Conservation (phyloP, 1,140 invertebrate genomes). For the Nasonia vitripennis region DNA sequence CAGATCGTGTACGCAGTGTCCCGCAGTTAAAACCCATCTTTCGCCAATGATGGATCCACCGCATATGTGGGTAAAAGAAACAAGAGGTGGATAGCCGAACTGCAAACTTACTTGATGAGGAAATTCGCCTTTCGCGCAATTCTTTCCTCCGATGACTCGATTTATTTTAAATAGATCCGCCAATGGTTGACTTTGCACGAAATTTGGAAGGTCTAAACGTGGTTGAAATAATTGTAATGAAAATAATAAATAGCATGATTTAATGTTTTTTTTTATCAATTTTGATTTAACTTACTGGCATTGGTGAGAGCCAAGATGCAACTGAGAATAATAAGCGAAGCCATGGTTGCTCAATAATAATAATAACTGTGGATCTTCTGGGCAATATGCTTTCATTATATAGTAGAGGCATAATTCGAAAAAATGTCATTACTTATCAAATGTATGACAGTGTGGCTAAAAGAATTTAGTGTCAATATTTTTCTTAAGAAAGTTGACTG, state of each 20-base stretch:
- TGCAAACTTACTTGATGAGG: constrained; percentile 75
- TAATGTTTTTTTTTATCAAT: not conserved
- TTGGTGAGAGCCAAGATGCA: constrained; percentile 20
- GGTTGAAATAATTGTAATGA: not conserved
- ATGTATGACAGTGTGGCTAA: not conserved
- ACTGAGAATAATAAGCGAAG: constrained; percentile 17
- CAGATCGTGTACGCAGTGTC: constrained; percentile 70
- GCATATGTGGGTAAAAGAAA: constrained; percentile 73
- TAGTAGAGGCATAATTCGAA: not conserved
- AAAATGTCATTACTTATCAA: not conserved
- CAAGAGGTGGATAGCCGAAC: constrained; percentile 75
- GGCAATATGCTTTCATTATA: not conserved
- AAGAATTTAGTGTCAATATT: not conserved
- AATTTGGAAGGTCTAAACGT: not conserved
- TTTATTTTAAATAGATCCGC: not conserved
- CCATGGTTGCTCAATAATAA: constrained; percentile 10
- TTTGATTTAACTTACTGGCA: constrained; percentile 38
- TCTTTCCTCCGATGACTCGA: constrained; percentile 72
- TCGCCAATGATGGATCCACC: constrained; percentile 72
- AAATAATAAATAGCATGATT: not conserved
- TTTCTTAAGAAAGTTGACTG: not conserved
- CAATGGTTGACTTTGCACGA: not conserved
- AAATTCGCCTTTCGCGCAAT: constrained; percentile 67
- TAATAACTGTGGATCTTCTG: not conserved
- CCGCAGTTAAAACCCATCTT: constrained; percentile 73